Conservation (phyloP, 1,140 invertebrate species). For the Drosophila littoralis region DNA sequence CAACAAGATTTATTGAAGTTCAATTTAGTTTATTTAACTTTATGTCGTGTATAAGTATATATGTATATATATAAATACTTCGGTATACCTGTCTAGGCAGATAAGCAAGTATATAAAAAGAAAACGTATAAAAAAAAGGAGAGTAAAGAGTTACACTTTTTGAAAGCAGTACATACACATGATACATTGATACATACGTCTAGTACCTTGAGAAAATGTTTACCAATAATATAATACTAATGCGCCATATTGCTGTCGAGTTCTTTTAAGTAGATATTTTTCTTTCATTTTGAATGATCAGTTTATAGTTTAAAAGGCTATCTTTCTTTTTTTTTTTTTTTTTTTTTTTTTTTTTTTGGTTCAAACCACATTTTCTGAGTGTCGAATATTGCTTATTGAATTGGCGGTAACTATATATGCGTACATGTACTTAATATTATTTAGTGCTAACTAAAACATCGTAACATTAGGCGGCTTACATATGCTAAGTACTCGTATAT, state of each 20-base stretch:
- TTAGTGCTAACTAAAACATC: constrained; percentile 5
- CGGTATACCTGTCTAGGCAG: constrained; percentile 9
- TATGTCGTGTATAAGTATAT: constrained; percentile 54
- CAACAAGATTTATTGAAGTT: constrained; percentile 14
- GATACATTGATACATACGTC: too few species aligned
- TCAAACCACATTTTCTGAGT: background rate
- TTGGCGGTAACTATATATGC: background rate
- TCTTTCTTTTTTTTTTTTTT: background rate
- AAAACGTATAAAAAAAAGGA: constrained; percentile 22
- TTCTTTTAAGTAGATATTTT: constrained; percentile 9
- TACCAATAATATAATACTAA: background rate
- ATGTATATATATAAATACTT: constrained; percentile 59
- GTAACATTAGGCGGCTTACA: constrained; percentile 24
- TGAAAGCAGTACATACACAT: background rate
- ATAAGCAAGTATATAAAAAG: constrained; percentile 37
- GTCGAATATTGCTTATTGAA: constrained; percentile 12
- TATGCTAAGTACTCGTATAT: constrained; percentile 26
- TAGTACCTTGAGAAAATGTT: background rate
- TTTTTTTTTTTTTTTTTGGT: background rate
- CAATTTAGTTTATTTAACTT: constrained; percentile 72
- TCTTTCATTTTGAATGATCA: constrained; percentile 7
- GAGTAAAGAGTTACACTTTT: constrained; percentile 3
- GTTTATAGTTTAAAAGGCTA: constrained; percentile 4
- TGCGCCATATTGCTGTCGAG: constrained; percentile 11
- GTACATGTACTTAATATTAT: background rate